A percentile compares a stretch with the other conserved stretches of the same genome.
These are phyloP conservation scores for Zenarchopterus dispar DNA, from an alignment of 2,797 vertebrate species.

Conservation along the genomic window DNA sequence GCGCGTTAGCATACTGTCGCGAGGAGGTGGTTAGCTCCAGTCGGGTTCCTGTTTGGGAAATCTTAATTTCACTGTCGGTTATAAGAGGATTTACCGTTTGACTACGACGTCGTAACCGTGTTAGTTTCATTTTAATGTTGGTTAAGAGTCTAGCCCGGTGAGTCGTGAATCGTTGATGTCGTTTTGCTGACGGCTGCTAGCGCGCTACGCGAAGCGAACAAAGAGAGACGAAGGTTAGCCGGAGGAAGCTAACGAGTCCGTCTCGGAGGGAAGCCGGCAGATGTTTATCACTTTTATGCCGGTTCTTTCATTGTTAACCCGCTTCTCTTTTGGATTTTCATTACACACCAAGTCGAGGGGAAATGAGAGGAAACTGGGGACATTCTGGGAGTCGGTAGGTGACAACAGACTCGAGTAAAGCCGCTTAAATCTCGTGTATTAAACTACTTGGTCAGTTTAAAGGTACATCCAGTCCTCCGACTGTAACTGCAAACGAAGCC, in stretches of 20 bases:
- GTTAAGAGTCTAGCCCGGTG: too few species aligned
- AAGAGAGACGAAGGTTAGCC: constrained; percentile 62
- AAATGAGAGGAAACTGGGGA: rapidly evolving
- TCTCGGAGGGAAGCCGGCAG: constrained; percentile 9
- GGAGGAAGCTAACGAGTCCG: constrained; percentile 61
- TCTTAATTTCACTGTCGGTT: background rate
- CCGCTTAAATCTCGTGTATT: background rate
- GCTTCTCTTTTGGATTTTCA: background rate
- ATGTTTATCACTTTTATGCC: background rate
- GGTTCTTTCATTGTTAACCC: background rate
- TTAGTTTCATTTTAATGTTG: too few species aligned
- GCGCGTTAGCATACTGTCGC: constrained; percentile 62
- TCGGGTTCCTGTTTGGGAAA: background rate
- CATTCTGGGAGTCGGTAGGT: background rate
- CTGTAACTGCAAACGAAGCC: too few species aligned
- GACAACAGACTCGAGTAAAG: background rate
- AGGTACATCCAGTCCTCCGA: too few species aligned
- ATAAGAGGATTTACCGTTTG: background rate
- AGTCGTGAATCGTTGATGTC: background rate
- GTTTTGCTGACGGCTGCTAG: constrained; percentile 44
- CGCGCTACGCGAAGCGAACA: constrained; percentile 61
- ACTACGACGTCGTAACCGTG: background rate
- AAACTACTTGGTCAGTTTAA: constrained; percentile 8
- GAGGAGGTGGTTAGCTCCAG: constrained; percentile 43
- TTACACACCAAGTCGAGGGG: background rate